Evolutionary conservation across 2,888 invertebrate species (phyloP).

Genomic region (Andrena trimmerana): DNA sequence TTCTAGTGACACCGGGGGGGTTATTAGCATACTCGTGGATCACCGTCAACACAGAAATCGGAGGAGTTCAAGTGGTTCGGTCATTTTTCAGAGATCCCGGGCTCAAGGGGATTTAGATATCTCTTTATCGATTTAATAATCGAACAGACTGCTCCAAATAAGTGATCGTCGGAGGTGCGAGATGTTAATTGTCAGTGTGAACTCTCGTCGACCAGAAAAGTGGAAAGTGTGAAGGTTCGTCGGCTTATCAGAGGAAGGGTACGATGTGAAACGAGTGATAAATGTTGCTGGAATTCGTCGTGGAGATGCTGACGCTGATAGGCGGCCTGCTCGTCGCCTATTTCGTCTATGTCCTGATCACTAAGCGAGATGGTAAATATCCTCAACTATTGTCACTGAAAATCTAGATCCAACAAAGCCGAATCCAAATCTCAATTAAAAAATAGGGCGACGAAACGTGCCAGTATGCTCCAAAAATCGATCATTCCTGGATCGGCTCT

Average conservation of each 20-base stretch:
- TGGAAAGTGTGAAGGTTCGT: conserved; percentile 24
- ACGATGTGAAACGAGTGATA: conserved; percentile 74
- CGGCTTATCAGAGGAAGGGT: conserved; percentile 22
- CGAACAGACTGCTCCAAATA: background rate
- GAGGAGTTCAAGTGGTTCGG: background rate
- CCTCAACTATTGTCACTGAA: background rate
- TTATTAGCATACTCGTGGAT: conserved; percentile 2
- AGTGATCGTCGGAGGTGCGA: background rate
- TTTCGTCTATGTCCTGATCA: conserved; percentile 79
- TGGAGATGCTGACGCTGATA: conserved; percentile 82
- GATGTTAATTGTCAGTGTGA: background rate
- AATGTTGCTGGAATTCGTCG: conserved; percentile 79
- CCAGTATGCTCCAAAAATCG: background rate
- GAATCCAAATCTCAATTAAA: background rate
- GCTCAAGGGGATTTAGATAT: background rate
- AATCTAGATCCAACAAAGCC: background rate
- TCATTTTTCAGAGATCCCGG: background rate
- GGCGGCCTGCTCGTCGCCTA: conserved; percentile 81
- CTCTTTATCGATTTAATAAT: background rate
- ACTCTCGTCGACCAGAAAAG: conserved; percentile 11
- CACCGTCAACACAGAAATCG: background rate
- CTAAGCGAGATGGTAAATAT: conserved; percentile 80
- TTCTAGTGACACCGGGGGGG: background rate
- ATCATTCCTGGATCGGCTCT: background rate
- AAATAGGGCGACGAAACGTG: background rate